phyloP scores from a whole-genome alignment of 23 tunicate species.

The Trididemnum nubilum region DNA sequence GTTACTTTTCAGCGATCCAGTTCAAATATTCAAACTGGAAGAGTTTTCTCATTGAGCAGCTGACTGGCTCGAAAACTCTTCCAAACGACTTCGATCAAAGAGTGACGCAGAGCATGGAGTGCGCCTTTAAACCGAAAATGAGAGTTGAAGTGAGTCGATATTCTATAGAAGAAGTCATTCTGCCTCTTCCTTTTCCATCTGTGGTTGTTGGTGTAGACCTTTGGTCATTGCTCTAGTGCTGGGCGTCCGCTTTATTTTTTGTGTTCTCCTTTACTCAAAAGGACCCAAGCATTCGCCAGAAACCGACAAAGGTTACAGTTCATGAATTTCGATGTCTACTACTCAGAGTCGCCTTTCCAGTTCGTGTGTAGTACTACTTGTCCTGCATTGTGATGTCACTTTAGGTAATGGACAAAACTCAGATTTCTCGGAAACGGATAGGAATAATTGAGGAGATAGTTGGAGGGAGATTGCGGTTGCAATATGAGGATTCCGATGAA shows the following conservation, averaged over 20 bases:
- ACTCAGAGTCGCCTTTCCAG: no score
- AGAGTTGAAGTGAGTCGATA: slow-evolving; percentile 60
- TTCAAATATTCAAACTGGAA: slow-evolving; percentile 89
- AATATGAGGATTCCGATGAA: slow-evolving; percentile 86
- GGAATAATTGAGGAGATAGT: slow-evolving; percentile 79
- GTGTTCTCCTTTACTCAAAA: no score
- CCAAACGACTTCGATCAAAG: slow-evolving; percentile 82
- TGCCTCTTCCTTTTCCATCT: no score
- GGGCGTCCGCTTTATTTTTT: no score
- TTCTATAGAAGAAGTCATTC: no score
- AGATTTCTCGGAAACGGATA: slow-evolving; percentile 72
- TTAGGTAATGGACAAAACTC: slow-evolving; percentile 85
- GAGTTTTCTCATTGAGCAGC: slow-evolving; percentile 63
- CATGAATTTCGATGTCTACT: no score
- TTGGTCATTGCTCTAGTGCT: no score
- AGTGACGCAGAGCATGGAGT: slow-evolving; percentile 62
- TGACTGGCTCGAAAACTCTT: slow-evolving; percentile 84
- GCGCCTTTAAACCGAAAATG: slow-evolving; percentile 58
- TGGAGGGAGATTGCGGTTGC: slow-evolving; percentile 71
- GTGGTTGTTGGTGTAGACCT: no score
- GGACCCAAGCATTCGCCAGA: no score
- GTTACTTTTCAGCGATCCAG: slow-evolving; percentile 75
- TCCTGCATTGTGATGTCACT: background rate
- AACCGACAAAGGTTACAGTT: no score
- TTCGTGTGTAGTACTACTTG: no score